Percentiles rank a stretch among this genome's conserved stretches.
Evolutionary conservation across 2,113 vertebrate species (phyloP).

Genomic region (Macrotis lagotis): DNA sequence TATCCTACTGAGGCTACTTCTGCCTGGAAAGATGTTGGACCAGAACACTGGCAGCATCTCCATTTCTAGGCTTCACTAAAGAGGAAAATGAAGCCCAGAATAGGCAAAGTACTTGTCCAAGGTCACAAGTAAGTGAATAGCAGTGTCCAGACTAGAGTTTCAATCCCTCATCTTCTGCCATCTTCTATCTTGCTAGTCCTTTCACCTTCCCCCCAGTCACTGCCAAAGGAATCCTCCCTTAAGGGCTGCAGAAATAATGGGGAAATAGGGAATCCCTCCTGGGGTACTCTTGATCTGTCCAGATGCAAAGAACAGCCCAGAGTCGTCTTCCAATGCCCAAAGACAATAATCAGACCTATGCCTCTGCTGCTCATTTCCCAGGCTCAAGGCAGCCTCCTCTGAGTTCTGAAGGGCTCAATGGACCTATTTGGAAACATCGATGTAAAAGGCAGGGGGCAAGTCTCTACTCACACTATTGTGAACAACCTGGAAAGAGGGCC

Average conservation of each 20-base stretch:
- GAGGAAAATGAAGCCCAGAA: not conserved
- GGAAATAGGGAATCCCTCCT: not conserved
- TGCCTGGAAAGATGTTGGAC: not conserved
- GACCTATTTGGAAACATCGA: not conserved
- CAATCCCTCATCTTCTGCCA: not conserved
- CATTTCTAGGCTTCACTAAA: not conserved
- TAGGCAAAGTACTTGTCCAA: not conserved
- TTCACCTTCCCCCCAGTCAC: not conserved
- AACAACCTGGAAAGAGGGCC: not conserved
- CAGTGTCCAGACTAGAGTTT: not conserved
- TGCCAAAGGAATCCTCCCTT: not conserved
- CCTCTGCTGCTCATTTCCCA: not conserved
- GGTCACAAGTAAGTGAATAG: not conserved
- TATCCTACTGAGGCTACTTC: not conserved
- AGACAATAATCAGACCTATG: not conserved
- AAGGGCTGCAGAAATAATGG: not conserved
- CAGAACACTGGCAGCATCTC: not conserved
- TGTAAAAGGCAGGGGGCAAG: not conserved
- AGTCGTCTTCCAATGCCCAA: not conserved
- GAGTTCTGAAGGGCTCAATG: not conserved
- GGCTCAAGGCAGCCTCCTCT: not conserved
- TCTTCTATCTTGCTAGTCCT: too few relatives aligned
- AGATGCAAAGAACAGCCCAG: not conserved
- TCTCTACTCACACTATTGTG: not conserved
- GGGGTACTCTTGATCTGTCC: not conserved